Evolutionary conservation across 2,797 vertebrate species (phyloP).

Genomic region (Pipistrellus kuhlii): DNA sequence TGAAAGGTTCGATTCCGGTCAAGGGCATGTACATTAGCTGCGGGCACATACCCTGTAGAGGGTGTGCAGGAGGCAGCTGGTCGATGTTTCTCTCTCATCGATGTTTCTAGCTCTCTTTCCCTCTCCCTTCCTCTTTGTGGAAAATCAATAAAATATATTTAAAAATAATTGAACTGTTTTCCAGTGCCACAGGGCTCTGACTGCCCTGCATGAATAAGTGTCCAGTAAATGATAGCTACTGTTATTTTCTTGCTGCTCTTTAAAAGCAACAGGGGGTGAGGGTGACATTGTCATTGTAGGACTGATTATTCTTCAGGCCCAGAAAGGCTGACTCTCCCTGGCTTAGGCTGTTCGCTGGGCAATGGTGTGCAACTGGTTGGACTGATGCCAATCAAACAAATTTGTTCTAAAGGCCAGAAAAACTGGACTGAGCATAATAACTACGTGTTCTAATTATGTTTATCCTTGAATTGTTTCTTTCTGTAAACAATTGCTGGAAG

Average conservation of each 20-base stretch:
- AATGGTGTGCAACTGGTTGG: not conserved
- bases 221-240: not conserved
- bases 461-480: slow-evolving; percentile 24
- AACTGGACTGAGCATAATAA: slow-evolving; percentile 15
- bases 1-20: too few species aligned
- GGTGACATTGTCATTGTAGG: not conserved
- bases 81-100: too few species aligned
- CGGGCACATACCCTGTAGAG: too few species aligned
- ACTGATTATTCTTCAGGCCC: not conserved
- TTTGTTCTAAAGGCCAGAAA: slow-evolving; percentile 62
- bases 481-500: slow-evolving; percentile 65
- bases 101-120: too few species aligned
- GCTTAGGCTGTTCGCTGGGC: not conserved
- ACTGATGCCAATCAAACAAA: not conserved
- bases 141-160: too few species aligned
- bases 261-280: not conserved
- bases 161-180: not conserved
- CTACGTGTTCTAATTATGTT: slow-evolving; percentile 24
- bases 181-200: not conserved
- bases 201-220: not conserved
- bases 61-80: too few species aligned
- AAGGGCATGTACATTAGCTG: too few species aligned
- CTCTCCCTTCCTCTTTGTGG: too few species aligned
- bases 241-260: slow-evolving; percentile 9
- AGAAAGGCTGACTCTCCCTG: not conserved